phyloP scores from a whole-genome alignment of 1,140 invertebrate genomes.

The Eueides isabella region DNA sequence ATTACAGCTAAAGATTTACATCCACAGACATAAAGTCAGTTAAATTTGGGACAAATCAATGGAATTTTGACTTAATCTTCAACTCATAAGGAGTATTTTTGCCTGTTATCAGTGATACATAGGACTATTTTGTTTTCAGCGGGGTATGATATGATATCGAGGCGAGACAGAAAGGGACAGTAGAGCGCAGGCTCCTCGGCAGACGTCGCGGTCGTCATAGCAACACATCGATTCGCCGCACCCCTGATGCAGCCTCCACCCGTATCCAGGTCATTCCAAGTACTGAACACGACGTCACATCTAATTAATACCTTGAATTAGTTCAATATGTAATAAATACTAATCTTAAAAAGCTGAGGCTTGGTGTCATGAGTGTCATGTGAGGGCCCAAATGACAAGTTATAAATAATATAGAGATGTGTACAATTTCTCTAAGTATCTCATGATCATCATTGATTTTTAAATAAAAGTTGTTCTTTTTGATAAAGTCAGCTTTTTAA shows the following conservation, averaged over 20 bases:
- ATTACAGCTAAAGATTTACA: slow-evolving; percentile 69
- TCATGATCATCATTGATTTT: not conserved
- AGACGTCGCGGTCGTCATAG: slow-evolving; percentile 79
- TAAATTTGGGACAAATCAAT: not conserved
- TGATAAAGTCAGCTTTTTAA: too few relatives aligned
- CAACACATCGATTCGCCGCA: slow-evolving; percentile 77
- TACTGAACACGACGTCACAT: slow-evolving; percentile 41
- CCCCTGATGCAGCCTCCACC: slow-evolving; percentile 66
- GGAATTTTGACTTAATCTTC: slow-evolving; percentile 23
- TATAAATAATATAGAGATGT: not conserved
- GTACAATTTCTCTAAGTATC: too few relatives aligned
- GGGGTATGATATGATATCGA: slow-evolving; percentile 73
- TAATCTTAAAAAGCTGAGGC: not conserved
- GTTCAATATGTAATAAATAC: slow-evolving; percentile 20
- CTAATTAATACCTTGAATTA: slow-evolving; percentile 43
- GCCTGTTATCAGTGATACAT: slow-evolving; percentile 6
- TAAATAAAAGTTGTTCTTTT: not conserved
- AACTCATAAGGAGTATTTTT: slow-evolving; percentile 33
- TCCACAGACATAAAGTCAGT: slow-evolving; percentile 36
- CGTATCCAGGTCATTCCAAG: slow-evolving; percentile 77
- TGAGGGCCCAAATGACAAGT: not conserved
- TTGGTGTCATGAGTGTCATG: not conserved
- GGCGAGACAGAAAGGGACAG: slow-evolving; percentile 77
- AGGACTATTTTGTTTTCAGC: slow-evolving; percentile 36
- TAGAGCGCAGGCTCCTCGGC: slow-evolving; percentile 80